These are phyloP conservation scores for Syndactyla subalaris DNA, from an alignment of 2,797 vertebrate genomes.

Conservation along the genomic window DNA sequence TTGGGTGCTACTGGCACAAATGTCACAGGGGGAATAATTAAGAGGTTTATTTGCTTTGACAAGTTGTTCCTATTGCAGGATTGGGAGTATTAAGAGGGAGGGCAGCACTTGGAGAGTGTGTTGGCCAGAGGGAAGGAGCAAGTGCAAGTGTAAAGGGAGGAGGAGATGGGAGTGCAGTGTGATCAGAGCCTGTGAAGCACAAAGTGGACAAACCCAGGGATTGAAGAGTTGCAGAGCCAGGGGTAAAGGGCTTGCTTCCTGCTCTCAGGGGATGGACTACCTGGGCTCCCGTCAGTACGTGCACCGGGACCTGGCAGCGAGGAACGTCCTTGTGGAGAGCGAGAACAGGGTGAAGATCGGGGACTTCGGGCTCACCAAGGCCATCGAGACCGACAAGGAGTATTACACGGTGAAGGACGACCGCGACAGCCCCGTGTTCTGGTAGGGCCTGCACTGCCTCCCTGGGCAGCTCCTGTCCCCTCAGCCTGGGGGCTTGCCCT, in stretches of 20 bases:
- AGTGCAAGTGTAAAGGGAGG: fast-evolving
- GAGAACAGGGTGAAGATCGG: conserved; percentile 95
- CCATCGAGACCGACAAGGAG: conserved; percentile 92
- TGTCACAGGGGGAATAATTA: fast-evolving
- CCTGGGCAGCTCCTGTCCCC: background rate
- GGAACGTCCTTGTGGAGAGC: conserved; percentile 95
- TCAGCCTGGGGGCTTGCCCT: background rate
- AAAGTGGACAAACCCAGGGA: background rate
- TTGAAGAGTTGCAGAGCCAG: fast-evolving
- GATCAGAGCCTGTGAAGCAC: fast-evolving
- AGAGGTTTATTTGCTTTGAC: fast-evolving
- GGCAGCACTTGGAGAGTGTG: background rate
- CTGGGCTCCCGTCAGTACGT: conserved; percentile 92
- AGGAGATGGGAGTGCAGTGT: background rate
- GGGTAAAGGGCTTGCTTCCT: background rate
- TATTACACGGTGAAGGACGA: conserved; percentile 97
- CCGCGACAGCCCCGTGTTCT: conserved; percentile 94
- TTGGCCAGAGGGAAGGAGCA: background rate
- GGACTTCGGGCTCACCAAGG: conserved; percentile 96
- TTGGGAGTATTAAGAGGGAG: background rate
- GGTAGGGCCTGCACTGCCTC: conserved; percentile 72
- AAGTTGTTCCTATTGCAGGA: background rate
- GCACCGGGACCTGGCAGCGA: conserved; percentile 93
- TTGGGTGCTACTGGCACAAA: background rate
- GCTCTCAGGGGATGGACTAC: conserved; percentile 93